phyloP scores from a whole-genome alignment of 2,113 vertebrate species.

The Leptobrachium leishanense region DNA sequence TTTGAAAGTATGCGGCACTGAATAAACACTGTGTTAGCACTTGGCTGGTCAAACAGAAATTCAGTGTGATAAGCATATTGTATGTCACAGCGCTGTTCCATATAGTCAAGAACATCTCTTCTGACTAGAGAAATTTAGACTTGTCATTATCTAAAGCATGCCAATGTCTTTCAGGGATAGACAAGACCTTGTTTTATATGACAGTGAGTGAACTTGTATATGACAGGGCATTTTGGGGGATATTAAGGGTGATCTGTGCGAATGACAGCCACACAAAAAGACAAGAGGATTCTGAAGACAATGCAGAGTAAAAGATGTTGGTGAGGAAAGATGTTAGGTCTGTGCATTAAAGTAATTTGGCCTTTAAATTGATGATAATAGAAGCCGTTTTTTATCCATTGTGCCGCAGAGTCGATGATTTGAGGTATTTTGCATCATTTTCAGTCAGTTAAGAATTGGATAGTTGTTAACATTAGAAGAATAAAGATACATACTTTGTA shows the following conservation, averaged over 20 bases:
- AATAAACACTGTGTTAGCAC: conserved; percentile 29
- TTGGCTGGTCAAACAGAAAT: conserved; percentile 39
- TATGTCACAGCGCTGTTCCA: conserved; percentile 24
- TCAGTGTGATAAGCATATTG: conserved; percentile 31
- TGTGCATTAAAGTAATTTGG: conserved; percentile 39
- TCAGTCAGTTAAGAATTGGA: background rate
- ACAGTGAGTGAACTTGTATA: conserved; percentile 41
- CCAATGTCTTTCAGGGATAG: conserved; percentile 21
- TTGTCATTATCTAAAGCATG: conserved; percentile 32
- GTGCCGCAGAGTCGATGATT: conserved; percentile 8
- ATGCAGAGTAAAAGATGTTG: conserved; percentile 9
- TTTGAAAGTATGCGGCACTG: conserved; percentile 1
- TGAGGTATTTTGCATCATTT: conserved; percentile 20
- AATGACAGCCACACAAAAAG: conserved; percentile 38
- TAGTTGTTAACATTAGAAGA: conserved; percentile 4
- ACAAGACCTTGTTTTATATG: conserved; percentile 36
- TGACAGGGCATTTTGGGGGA: conserved; percentile 37
- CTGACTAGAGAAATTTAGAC: conserved; percentile 37
- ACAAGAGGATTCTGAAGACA: conserved; percentile 12
- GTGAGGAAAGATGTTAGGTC: conserved; percentile 1
- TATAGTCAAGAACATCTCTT: conserved; percentile 36
- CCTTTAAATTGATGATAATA: conserved; percentile 33
- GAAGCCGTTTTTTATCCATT: conserved; percentile 18
- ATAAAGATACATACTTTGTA: background rate
- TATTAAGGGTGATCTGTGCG: conserved; percentile 34